A percentile compares a stretch with the other conserved stretches of the same genome.
Conservation (phyloP, 2,113 vertebrate species). For the Xyliphius kryptos region DNA sequence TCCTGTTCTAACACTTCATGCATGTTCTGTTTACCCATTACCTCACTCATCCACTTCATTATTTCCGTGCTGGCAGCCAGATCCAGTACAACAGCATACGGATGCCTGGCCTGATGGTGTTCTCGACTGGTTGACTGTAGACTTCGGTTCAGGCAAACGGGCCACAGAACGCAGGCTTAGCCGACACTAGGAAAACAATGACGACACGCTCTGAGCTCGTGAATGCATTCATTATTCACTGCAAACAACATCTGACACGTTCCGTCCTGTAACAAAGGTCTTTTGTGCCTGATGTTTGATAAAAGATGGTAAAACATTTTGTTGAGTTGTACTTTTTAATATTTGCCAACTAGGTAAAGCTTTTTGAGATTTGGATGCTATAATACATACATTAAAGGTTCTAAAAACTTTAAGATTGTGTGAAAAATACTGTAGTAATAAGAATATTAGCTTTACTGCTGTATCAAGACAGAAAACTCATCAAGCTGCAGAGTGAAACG, state of each 20-base stretch:
- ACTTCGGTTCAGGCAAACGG: constrained; percentile 20
- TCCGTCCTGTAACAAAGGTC: not conserved
- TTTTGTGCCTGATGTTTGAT: not conserved
- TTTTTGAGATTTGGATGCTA: no score
- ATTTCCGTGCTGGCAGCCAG: constrained; percentile 1
- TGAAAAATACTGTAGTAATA: no score
- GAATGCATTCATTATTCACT: constrained; percentile 18
- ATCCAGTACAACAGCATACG: constrained; percentile 11
- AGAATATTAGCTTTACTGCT: no score
- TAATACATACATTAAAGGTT: no score
- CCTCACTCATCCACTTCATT: constrained; percentile 4
- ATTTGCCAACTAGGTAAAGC: no score
- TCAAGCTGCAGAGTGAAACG: no score
- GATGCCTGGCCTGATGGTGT: not conserved
- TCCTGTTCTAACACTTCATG: constrained; percentile 9
- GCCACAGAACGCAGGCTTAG: constrained; percentile 32
- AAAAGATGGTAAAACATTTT: not conserved
- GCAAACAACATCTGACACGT: not conserved
- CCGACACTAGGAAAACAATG: constrained; percentile 31
- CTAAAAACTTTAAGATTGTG: no score
- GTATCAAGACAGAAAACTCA: no score
- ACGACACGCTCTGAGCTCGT: constrained; percentile 1
- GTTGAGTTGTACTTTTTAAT: no score
- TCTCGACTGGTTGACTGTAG: constrained; percentile 19
- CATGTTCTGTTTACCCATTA: constrained; percentile 11